These are phyloP conservation scores for Tholera decimalis DNA, from an alignment of 2,888 invertebrate species.

Conservation along the genomic window DNA sequence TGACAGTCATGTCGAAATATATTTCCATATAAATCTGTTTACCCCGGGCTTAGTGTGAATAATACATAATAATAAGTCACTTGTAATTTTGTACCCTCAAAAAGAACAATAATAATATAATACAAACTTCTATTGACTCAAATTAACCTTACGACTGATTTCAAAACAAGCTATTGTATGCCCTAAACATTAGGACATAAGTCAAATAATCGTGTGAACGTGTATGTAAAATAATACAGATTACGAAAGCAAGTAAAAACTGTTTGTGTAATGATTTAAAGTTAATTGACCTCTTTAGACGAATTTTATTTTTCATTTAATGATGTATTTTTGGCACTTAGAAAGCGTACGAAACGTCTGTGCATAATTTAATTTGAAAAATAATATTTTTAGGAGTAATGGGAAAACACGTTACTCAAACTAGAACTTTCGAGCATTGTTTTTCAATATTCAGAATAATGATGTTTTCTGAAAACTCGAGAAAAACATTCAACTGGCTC, in stretches of 20 bases:
- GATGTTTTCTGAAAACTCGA: conserved; percentile 10
- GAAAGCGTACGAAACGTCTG: conserved; percentile 36
- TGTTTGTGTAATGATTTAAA: conserved; percentile 48
- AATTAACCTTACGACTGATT: conserved; percentile 49
- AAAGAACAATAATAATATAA: conserved; percentile 30
- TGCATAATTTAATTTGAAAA: background rate
- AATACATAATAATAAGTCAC: conserved; percentile 16
- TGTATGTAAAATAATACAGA: conserved; percentile 33
- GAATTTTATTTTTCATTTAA: conserved; percentile 43
- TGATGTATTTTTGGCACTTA: conserved; percentile 23
- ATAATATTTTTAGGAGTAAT: background rate
- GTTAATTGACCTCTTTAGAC: conserved; percentile 58
- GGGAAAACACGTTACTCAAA: background rate
- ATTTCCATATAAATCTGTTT: conserved; percentile 10
- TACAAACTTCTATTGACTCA: conserved; percentile 34
- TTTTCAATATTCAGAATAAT: background rate
- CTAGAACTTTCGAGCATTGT: background rate
- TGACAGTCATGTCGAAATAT: background rate
- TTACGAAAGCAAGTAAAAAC: conserved; percentile 57
- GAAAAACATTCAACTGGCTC: conserved; percentile 10
- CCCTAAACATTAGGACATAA: conserved; percentile 9
- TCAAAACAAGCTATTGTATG: conserved; percentile 21
- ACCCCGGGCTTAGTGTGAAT: conserved; percentile 21
- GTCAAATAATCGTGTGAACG: conserved; percentile 33
- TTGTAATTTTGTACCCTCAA: conserved; percentile 14